Conservation (phyloP, 2,797 vertebrate species). For the Hippopotamyrus pictus region DNA sequence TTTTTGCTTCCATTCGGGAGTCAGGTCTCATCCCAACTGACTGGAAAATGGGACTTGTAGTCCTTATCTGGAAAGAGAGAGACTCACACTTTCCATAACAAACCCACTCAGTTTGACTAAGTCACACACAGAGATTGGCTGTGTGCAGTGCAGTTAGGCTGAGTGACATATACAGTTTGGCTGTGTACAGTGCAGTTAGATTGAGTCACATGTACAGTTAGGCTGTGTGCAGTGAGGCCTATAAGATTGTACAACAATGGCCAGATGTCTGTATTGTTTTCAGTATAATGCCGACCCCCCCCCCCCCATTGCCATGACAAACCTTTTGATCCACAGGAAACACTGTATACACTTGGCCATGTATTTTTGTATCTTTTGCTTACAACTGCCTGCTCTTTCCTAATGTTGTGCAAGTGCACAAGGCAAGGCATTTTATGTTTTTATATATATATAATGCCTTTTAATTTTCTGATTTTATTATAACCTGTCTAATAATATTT, state of each 20-base stretch:
- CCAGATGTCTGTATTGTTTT: neutral
- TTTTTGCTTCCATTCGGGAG: neutral
- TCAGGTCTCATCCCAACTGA: neutral
- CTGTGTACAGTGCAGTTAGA: neutral
- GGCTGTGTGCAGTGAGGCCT: neutral
- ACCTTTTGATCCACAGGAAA: neutral
- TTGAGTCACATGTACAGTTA: neutral
- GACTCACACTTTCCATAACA: neutral
- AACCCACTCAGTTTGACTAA: neutral
- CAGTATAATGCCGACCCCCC: neutral
- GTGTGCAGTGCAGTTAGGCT: neutral
- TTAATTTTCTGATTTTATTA: neutral
- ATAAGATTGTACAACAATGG: neutral
- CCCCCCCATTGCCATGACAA: neutral
- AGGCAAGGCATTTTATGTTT: neutral
- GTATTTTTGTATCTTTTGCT: neutral
- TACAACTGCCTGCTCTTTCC: neutral
- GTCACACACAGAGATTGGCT: neutral
- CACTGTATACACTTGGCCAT: neutral
- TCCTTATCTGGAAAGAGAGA: neutral
- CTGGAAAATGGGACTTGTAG: neutral
- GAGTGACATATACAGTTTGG: neutral
- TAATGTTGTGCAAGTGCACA: neutral
- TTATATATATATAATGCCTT: neutral
- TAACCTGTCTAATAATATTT: neutral